Evolutionary conservation across 2,797 vertebrate genomes (phyloP).

Genomic region (Petrocephalus schoutedeni): DNA sequence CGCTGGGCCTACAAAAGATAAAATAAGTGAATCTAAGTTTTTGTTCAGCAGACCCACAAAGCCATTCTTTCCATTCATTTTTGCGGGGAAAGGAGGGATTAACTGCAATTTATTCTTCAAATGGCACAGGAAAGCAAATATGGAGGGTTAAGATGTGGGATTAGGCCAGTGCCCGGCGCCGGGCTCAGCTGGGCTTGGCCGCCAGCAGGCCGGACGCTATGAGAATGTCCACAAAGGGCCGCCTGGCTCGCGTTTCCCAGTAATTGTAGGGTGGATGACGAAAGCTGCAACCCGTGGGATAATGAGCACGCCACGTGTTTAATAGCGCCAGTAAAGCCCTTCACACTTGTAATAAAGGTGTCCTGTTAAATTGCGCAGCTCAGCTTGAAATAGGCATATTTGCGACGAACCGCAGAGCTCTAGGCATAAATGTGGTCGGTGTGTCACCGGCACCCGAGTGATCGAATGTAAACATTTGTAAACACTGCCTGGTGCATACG

Average conservation of each 20-base stretch:
- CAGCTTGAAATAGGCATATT: neutral
- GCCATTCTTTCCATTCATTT: neutral
- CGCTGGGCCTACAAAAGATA: neutral
- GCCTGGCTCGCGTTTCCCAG: neutral
- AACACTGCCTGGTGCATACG: neutral
- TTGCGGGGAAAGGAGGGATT: neutral
- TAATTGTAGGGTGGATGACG: constrained; percentile 12
- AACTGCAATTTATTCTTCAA: neutral
- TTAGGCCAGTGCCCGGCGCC: neutral
- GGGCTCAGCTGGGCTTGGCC: neutral
- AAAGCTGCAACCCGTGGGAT: constrained; percentile 16
- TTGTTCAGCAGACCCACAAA: neutral
- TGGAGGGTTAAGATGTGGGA: neutral
- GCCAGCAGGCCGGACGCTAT: neutral
- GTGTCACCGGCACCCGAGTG: neutral
- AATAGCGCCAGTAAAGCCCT: constrained; percentile 19
- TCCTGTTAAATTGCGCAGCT: neutral
- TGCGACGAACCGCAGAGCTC: neutral
- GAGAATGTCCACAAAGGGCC: neutral
- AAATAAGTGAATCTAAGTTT: neutral
- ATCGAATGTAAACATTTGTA: neutral
- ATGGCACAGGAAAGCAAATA: constrained; percentile 7
- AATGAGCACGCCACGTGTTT: constrained; percentile 2
- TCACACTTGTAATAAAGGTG: constrained; percentile 17
- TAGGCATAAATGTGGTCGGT: neutral